Percentiles rank a stretch among this genome's conserved stretches.
Conservation (phyloP, 2,113 vertebrate genomes). For the Struthidea cinerea region DNA sequence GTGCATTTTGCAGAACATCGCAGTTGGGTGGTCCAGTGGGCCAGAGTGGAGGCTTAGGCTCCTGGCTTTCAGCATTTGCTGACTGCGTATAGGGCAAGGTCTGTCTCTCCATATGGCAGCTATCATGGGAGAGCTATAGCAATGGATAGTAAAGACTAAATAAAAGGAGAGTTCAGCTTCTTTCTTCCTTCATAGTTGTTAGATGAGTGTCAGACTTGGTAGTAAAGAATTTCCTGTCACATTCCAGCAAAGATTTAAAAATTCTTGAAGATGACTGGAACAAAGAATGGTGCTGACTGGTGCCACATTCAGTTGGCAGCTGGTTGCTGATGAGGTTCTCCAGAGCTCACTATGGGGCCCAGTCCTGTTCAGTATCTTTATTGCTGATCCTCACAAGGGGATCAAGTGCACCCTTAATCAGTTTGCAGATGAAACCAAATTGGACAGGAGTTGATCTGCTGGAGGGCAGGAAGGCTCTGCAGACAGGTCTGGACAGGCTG, state of each 20-base stretch:
- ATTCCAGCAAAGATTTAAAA: not conserved
- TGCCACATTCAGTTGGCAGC: not conserved
- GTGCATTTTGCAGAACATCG: accelerated
- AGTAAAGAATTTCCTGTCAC: not conserved
- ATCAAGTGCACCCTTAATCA: not conserved
- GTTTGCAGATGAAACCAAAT: not conserved
- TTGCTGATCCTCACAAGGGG: not conserved
- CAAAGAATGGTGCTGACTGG: not conserved
- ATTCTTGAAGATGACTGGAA: not conserved
- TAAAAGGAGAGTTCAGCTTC: not conserved
- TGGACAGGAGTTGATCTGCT: not conserved
- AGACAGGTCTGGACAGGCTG: not conserved
- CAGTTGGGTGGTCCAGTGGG: accelerated
- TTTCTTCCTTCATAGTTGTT: not conserved
- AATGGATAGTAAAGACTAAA: not conserved
- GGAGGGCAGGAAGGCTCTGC: not conserved
- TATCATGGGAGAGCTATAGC: not conserved
- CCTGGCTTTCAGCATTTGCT: not conserved
- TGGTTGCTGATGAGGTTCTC: not conserved
- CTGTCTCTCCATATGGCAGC: not conserved
- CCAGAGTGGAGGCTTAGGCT: accelerated
- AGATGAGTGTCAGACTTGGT: not conserved
- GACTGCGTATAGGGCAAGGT: not conserved
- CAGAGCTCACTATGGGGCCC: not conserved
- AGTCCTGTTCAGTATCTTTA: not conserved